Evolutionary conservation across 1,140 invertebrate species (phyloP).

Genomic region (Hypsibius dujardini): DNA sequence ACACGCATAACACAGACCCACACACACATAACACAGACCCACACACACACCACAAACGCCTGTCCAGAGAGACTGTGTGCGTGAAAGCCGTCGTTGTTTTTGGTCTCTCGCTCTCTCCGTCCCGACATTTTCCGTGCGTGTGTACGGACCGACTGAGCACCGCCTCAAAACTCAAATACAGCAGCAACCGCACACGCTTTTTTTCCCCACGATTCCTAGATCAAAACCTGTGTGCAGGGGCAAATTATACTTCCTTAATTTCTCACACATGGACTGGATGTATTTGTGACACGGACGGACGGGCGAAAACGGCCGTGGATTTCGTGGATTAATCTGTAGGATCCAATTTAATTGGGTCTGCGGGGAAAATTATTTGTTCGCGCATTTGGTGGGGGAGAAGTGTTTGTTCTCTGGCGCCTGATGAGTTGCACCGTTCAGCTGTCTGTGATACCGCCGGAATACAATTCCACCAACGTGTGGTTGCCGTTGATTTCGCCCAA

Average conservation of each 20-base stretch:
- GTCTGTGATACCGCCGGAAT: background rate
- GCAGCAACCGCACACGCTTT: too few species aligned
- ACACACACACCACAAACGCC: too few species aligned
- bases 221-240: background rate
- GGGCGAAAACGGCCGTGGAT: background rate
- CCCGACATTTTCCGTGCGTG: too few species aligned
- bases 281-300: background rate
- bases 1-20: too few species aligned
- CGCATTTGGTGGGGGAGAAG: too few species aligned
- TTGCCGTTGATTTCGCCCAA: background rate
- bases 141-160: too few species aligned
- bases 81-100: too few species aligned
- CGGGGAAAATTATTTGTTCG: background rate
- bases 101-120: too few species aligned
- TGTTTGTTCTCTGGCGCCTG: background rate
- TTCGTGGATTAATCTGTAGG: background rate
- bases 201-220: too few species aligned
- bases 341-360: background rate
- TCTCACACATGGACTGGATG: background rate
- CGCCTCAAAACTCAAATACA: too few species aligned
- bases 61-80: too few species aligned
- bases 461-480: background rate
- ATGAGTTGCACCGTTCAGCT: slow-evolving; percentile 1
- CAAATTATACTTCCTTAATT: background rate
- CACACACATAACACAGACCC: too few species aligned